Evolutionary conservation across 1,140 invertebrate species (phyloP), one percentile per base, ranked within the genome.

Genomic region (Gonioctena quinquepunctata): DNA sequence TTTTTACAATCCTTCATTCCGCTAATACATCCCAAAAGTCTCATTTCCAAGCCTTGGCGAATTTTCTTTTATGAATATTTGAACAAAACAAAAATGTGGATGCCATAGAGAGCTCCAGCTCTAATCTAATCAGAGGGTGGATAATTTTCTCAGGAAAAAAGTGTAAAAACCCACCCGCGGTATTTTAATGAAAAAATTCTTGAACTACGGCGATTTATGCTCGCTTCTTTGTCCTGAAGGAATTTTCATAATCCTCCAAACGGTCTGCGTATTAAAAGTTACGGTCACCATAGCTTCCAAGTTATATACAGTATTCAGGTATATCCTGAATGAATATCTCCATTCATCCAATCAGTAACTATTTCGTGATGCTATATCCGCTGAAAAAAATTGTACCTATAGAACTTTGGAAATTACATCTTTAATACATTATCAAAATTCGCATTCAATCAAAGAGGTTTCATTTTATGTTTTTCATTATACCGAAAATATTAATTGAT

Each of bases 1-100:
- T 25, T 23, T 59, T 26, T 25, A 26, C 56, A 16, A 59, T 59
- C 56, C 25, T 59, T 59, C 56, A 59, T 59, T 59, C 26, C 23
- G 23, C 16, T 59, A 59, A 59, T 59, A 59, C 56, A 23, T 59
- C 56, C 56, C 56, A 26, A 59, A 59, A 59, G 21, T 59, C 56
- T 59, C 23, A 25, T 59, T 16, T 59, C 16, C 23, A 25, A 59
- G 21, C 56, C 56, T 25, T 23, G 3, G 23, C 25, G 25, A 59
- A 59, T 25, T 23, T 25, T 59, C 56, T 59, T 25, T 59, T 59
- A 59, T 59, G 23, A 59, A 59, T 59, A 25, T 59, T 59, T 59
- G 21, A 59, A 22, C 21, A 59, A 59, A 59, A 59, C 56, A 59
- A 59, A 59, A 59, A 59, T 59, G 11, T 16, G 21, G 23, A 13